Evolutionary conservation across 2,888 invertebrate species (phyloP), one percentile per base, ranked within the genome.

Genomic region (Heteromyza rotundicornis): DNA sequence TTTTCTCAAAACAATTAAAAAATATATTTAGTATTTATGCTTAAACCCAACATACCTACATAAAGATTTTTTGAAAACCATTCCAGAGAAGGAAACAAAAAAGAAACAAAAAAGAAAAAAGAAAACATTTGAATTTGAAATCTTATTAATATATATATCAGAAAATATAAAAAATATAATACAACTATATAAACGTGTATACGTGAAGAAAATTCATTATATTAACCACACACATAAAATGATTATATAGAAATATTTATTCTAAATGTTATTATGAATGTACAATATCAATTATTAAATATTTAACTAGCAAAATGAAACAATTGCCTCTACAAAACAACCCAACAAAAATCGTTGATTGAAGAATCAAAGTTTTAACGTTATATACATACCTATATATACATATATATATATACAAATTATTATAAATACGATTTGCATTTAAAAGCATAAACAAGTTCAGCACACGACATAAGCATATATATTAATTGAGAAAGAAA

Each of bases 21-120:
- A 61, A 52, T 54, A 54, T 57, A 66, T 62, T 67, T 60, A 56
- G 64, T 64, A 68, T 64, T 65, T 27, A 47, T 32, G 59, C 62
- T 62, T 59, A 62, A 56, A 59, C 58, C 23, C 59, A 36, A 60
- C 75, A 77, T 75, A 75, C 75, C 75, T 75, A 77, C 73, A 64
- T 66, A 69, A 75, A 77, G 72, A 75, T 71, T 76, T 74, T 75
- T 74, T 74, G 73, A 75, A 72, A 49, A 64, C n/a, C n/a, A n/a
- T n/a, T n/a, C n/a, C n/a, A n/a, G n/a, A n/a, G n/a, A n/a, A n/a
- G n/a, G n/a, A n/a, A n/a, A n/a, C n/a, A n/a, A n/a, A n/a, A n/a
- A n/a, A n/a, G n/a, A 40, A 63, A 62, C 54, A 61, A 59, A 66
- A 65, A 49, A 63, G 20, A 24, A 47, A 49, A 67, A 10, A 14